These are phyloP conservation scores for Rhodeus uyekii DNA, from an alignment of 2,797 vertebrate species.

Conservation along the genomic window DNA sequence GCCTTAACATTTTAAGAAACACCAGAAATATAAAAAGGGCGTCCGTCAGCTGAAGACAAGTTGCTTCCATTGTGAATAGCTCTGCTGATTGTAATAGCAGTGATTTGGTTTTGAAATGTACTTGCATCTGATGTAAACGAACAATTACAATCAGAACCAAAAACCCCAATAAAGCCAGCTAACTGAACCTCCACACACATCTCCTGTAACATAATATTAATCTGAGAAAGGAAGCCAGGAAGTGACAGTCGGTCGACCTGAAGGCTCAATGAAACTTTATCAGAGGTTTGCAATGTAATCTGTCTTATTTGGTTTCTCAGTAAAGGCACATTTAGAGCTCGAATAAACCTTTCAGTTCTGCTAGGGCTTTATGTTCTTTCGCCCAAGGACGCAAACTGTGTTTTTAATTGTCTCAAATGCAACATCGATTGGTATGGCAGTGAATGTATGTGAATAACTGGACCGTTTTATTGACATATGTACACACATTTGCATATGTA, in stretches of 20 bases:
- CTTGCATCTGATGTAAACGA: neutral
- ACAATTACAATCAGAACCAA: neutral
- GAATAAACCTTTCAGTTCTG: conserved; percentile 15
- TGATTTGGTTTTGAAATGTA: neutral
- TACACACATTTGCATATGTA: conserved; percentile 74
- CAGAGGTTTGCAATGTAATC: conserved; percentile 26
- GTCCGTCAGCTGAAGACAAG: neutral
- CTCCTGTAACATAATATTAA: conserved; percentile 31
- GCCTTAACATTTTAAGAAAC: too few species aligned
- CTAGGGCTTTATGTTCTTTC: conserved; percentile 5
- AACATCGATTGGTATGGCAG: conserved; percentile 68
- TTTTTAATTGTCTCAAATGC: conserved; percentile 66
- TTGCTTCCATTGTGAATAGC: neutral
- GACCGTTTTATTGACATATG: conserved; percentile 70
- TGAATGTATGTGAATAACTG: conserved; percentile 72
- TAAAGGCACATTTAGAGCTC: conserved; percentile 27
- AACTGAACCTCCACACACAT: neutral
- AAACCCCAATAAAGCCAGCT: neutral
- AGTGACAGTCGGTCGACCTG: conserved; percentile 16
- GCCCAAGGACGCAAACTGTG: neutral
- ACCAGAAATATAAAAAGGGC: neutral
- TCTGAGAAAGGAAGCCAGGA: conserved; percentile 30
- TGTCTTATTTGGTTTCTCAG: conserved; percentile 36
- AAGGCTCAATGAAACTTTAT: conserved; percentile 29
- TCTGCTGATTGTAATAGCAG: conserved; percentile 1